These are phyloP conservation scores for Tachystola acroxantha DNA, from an alignment of 2,888 invertebrate species.

Conservation along the genomic window DNA sequence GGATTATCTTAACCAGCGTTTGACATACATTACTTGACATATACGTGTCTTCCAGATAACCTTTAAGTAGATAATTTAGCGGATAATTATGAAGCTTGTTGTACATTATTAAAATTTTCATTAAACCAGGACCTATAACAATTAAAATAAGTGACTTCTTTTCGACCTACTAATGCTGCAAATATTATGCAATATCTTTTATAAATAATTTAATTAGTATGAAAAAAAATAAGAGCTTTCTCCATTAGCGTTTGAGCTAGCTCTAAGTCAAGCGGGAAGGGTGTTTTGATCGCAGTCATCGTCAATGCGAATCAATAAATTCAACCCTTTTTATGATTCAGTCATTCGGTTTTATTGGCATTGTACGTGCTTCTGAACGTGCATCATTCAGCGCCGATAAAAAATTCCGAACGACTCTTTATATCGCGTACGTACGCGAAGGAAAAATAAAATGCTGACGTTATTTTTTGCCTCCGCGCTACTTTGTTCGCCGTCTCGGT, in stretches of 20 bases:
- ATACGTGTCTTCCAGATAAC: too few species aligned
- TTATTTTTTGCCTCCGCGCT: slow-evolving; percentile 16
- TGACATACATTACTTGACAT: too few species aligned
- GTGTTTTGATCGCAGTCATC: slow-evolving; percentile 31
- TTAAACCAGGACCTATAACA: too few species aligned
- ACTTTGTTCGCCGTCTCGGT: background rate
- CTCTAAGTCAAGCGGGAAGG: background rate
- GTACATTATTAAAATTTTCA: too few species aligned
- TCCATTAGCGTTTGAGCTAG: background rate
- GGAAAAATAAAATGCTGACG: slow-evolving; percentile 41
- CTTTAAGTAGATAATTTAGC: too few species aligned
- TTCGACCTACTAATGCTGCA: too few species aligned
- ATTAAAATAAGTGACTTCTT: too few species aligned
- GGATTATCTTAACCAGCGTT: too few species aligned
- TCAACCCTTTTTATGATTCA: slow-evolving; percentile 72
- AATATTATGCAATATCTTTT: too few species aligned
- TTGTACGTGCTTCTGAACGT: slow-evolving; percentile 59
- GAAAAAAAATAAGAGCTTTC: too few species aligned
- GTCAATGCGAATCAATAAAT: slow-evolving; percentile 72
- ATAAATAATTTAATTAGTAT: too few species aligned
- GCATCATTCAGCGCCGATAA: slow-evolving; percentile 65
- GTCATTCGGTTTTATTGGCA: slow-evolving; percentile 66
- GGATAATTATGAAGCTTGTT: too few species aligned
- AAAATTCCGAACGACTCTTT: slow-evolving; percentile 56
- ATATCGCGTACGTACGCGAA: slow-evolving; percentile 46